Conservation (phyloP, 2,113 vertebrate genomes). For the Rhynchomys soricoides region DNA sequence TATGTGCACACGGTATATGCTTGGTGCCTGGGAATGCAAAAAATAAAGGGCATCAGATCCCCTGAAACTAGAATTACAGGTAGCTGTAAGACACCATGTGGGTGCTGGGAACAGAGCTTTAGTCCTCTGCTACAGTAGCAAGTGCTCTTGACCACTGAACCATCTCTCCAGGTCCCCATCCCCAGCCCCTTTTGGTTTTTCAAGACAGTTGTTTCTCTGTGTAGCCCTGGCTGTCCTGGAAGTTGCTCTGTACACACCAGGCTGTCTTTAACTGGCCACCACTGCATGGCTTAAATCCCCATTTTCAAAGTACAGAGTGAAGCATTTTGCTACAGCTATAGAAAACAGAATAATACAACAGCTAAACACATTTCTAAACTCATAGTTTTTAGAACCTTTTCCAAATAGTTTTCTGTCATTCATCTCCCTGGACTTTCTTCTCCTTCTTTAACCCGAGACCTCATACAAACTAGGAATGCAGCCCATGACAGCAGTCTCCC, state of each 20-base stretch:
- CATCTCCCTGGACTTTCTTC: background rate
- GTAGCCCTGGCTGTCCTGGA: no score
- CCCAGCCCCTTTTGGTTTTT: no score
- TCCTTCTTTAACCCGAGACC: background rate
- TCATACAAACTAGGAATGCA: background rate
- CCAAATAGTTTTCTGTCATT: background rate
- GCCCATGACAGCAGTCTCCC: background rate
- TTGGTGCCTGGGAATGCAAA: background rate
- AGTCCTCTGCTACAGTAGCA: background rate
- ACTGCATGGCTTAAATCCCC: background rate
- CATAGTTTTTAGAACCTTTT: slow-evolving; percentile 1
- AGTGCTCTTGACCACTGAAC: background rate
- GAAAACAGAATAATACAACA: background rate
- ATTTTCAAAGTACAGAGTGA: background rate
- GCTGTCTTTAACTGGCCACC: no score
- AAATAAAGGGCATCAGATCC: background rate
- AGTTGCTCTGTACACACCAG: no score
- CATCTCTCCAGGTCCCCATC: background rate
- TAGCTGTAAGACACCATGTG: background rate
- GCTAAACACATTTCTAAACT: slow-evolving; percentile 14
- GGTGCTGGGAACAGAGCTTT: background rate
- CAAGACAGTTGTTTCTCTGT: no score
- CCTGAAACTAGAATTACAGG: background rate
- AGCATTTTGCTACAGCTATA: background rate
- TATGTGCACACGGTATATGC: no score